Evolutionary conservation across 1,140 invertebrate genomes (phyloP).

Genomic region (Macrosteles quadrilineatus): DNA sequence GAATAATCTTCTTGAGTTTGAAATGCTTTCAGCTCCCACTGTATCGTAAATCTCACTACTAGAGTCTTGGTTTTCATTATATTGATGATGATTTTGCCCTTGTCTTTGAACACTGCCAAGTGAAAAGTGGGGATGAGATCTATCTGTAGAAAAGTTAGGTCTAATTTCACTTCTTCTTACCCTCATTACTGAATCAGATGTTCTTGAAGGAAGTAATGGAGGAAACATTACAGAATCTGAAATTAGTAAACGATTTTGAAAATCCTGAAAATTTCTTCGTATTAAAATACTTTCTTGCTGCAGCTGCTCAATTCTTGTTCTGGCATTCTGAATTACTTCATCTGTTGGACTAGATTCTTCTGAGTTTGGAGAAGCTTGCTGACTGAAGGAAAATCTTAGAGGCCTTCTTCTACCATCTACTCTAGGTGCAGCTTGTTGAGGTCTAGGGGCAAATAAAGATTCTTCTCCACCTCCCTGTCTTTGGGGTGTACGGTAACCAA

Average conservation of each 20-base stretch:
- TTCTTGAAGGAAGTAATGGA: neutral
- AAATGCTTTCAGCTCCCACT: neutral
- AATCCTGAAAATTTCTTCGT: constrained; percentile 9
- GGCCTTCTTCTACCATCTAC: neutral
- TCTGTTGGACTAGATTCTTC: constrained; percentile 25
- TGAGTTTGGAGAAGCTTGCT: constrained; percentile 1
- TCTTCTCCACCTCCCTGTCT: constrained; percentile 6
- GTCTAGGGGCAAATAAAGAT: constrained; percentile 4
- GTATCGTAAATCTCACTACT: constrained; percentile 12
- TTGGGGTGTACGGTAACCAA: neutral
- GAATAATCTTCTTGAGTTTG: constrained; percentile 17
- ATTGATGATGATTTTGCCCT: no score
- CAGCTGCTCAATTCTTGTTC: neutral
- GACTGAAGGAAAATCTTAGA: neutral
- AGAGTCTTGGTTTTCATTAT: neutral
- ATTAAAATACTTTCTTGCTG: constrained; percentile 11
- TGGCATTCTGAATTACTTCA: constrained; percentile 18
- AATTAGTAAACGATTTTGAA: neutral
- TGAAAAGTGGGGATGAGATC: no score
- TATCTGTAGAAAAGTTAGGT: neutral
- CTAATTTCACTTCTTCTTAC: neutral
- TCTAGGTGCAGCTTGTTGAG: neutral
- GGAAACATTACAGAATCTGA: constrained; percentile 5
- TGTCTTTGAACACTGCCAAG: no score
- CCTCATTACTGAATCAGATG: neutral